Conservation (phyloP, 1,140 invertebrate species). For the Papilio helenus region DNA sequence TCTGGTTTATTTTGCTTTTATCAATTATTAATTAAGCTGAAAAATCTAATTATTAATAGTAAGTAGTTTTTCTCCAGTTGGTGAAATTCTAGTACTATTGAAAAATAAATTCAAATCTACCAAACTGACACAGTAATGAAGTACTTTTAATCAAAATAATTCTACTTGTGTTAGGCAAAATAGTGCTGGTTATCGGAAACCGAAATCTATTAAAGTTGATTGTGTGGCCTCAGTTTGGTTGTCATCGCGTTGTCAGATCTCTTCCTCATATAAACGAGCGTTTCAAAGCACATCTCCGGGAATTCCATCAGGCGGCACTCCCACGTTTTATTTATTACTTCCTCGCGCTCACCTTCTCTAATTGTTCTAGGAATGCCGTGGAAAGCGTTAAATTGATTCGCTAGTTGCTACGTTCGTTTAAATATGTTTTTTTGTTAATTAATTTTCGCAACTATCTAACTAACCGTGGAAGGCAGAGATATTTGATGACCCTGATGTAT, state of each 20-base stretch:
- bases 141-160: neutral
- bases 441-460: conserved; percentile 18
- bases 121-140: neutral
- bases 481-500: neutral
- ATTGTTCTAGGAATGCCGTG: conserved; percentile 65
- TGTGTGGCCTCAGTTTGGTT: conserved; percentile 47
- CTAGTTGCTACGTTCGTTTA: conserved; percentile 25
- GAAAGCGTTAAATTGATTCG: conserved; percentile 45
- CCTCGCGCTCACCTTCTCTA: conserved; percentile 59
- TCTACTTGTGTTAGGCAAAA: neutral
- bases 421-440: conserved; percentile 28
- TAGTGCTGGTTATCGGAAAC: neutral
- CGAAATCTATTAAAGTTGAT: conserved; percentile 33
- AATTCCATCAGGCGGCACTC: conserved; percentile 65
- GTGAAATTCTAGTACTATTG: neutral
- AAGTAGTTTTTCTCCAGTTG: too few relatives aligned
- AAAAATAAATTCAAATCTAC: too few relatives aligned
- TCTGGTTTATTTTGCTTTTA: too few relatives aligned
- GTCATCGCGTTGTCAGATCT: conserved; percentile 68
- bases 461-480: neutral
- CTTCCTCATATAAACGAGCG: conserved; percentile 60
- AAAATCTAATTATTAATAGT: too few relatives aligned
- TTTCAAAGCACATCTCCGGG: conserved; percentile 73
- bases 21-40: too few relatives aligned
- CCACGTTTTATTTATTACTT: conserved; percentile 75